These are phyloP conservation scores for Acanthis flammea DNA, from an alignment of 2,797 vertebrate species.

Conservation along the genomic window DNA sequence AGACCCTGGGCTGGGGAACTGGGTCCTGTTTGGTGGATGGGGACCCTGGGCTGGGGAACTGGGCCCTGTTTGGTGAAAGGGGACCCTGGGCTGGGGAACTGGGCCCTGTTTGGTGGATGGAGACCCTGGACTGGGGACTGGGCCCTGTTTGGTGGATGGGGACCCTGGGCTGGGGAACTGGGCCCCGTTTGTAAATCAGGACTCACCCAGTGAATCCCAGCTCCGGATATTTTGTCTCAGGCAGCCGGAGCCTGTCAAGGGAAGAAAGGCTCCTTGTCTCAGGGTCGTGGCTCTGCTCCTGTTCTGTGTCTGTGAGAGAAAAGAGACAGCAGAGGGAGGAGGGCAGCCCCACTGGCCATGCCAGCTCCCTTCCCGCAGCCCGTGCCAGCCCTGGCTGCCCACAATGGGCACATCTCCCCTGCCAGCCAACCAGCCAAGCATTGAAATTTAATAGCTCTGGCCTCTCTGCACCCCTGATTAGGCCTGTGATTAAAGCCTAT, in stretches of 20 bases:
- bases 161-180: background rate
- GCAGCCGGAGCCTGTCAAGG: background rate
- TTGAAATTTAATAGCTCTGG: slow-evolving; percentile 7
- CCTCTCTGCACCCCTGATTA: background rate
- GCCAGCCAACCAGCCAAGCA: slow-evolving; percentile 12
- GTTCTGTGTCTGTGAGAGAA: slow-evolving; percentile 34
- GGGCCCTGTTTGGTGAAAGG: fast-evolving
- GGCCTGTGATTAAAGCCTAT: background rate
- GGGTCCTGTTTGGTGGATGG: too few relatives aligned
- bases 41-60: too few relatives aligned
- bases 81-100: too few relatives aligned
- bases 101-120: fast-evolving
- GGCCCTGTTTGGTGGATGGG: fast-evolving
- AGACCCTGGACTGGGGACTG: too few relatives aligned
- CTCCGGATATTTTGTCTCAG: background rate
- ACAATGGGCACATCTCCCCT: background rate
- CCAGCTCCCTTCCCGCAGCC: background rate
- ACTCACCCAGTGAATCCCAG: background rate
- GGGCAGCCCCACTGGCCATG: background rate
- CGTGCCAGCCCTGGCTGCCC: slow-evolving; percentile 26
- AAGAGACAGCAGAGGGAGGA: background rate
- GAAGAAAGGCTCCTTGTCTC: slow-evolving; percentile 72
- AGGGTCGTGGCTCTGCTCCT: slow-evolving; percentile 41
- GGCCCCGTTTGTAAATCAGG: background rate
- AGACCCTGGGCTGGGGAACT: background rate